Evolutionary conservation across 2,113 vertebrate genomes (phyloP), one percentile per base, ranked within the genome.

Genomic region (Conger conger): DNA sequence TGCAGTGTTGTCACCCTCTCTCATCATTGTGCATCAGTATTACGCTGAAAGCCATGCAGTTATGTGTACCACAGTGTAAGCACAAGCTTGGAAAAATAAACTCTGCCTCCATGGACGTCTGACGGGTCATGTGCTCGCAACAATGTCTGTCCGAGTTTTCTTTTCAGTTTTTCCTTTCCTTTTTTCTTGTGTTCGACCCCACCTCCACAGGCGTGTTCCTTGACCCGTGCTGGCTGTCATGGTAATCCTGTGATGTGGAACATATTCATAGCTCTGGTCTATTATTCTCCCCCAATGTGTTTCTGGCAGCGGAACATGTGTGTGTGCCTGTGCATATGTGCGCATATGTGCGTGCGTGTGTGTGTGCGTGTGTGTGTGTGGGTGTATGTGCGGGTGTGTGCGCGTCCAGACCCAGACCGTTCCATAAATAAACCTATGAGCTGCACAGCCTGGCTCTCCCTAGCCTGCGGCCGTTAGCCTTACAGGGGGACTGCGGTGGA

Each of bases 361-460:
- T 50, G 45, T 50, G 45, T 15, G 45, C 11, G 45, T 13, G 45
- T 13, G 45, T 13, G 9, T 13, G 40, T 42, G 40, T 1, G 1
- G 4, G 45, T 50, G 45, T 45, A 27, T 88, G 91, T 92, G 89
- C 90, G 60, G 17, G 83, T 30, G 76, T 76, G 18, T 87, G 54
- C 54, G 33, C 88, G 91, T 88, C 89, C 92, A 93, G 92, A 94
- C 92, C 86, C 91, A 94, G 94, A 95, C 94, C 83, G 89, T 91
- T 93, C 90, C 93, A 94, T 92, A 94, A 94, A 95, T 95, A 94
- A 94, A 94, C 93, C 57, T 63, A 27, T 27, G 60, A 90, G 88
- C 88, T 87, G 88, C 92, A 60, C 17, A 37, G 53, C 17, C 33
- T 23, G 88, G 89, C 87, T 82, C 45, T 50, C 45, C 45, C 90